Percentiles rank a stretch among this genome's conserved stretches.
These are phyloP conservation scores for Bradypus variegatus DNA, from an alignment of 2,797 vertebrate species.

Conservation along the genomic window DNA sequence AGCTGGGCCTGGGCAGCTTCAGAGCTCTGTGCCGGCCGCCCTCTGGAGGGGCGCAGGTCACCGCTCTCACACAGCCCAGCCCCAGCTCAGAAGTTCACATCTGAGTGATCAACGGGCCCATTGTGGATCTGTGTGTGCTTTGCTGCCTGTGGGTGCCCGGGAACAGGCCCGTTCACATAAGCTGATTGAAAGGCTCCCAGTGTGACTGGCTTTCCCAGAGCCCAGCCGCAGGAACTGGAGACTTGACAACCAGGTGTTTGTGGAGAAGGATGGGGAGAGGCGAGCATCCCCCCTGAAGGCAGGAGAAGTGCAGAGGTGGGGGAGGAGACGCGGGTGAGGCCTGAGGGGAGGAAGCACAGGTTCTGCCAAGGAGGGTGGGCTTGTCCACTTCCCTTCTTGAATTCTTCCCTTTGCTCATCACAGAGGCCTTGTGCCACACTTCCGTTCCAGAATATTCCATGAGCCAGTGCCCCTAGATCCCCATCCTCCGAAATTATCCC, in stretches of 20 bases:
- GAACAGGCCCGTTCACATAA: constrained; percentile 40
- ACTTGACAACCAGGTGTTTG: neutral
- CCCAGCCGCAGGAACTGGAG: neutral
- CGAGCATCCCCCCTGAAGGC: neutral
- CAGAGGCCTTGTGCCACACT: fast-evolving
- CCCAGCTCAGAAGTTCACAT: neutral
- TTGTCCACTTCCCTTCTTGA: neutral
- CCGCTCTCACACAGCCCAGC: constrained; percentile 32
- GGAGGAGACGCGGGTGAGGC: neutral
- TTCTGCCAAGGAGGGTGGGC: neutral
- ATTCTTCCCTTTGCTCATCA: neutral
- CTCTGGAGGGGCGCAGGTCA: constrained; percentile 33
- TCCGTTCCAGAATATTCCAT: neutral
- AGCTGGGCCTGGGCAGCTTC: constrained; percentile 4
- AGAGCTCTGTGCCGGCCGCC: constrained; percentile 12
- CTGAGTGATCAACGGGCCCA: constrained; percentile 18
- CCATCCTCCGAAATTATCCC: neutral
- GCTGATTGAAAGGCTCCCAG: neutral
- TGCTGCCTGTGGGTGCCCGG: neutral
- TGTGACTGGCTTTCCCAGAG: neutral
- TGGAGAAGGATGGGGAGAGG: neutral
- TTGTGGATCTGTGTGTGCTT: constrained; percentile 29
- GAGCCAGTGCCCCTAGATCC: no score
- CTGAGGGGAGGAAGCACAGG: neutral
- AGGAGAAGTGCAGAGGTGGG: neutral